Conservation (phyloP, 2,797 vertebrate genomes). For the Anabas testudineus region DNA sequence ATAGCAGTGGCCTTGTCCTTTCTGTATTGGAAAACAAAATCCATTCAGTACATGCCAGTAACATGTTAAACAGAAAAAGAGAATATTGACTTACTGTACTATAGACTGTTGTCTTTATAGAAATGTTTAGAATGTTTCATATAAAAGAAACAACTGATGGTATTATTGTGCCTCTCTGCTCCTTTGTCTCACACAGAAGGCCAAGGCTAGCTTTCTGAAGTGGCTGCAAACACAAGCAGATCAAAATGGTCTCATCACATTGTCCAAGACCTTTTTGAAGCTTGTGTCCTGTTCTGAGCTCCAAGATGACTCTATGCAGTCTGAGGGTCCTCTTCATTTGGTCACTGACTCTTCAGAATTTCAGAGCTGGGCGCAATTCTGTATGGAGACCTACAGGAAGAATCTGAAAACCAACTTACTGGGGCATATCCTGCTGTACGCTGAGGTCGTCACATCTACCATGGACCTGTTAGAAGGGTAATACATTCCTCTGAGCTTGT, state of each 20-base stretch:
- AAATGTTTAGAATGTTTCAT: no score
- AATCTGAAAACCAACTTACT: slow-evolving; percentile 86
- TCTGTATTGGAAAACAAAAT: no score
- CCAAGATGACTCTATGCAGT: slow-evolving; percentile 58
- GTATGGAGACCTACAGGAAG: slow-evolving; percentile 83
- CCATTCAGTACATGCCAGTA: no score
- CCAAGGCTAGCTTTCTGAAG: slow-evolving; percentile 74
- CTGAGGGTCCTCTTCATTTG: slow-evolving; percentile 79
- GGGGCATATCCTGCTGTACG: slow-evolving; percentile 88
- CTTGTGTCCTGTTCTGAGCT: slow-evolving; percentile 70
- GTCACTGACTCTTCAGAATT: slow-evolving; percentile 77
- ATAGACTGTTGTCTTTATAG: no score
- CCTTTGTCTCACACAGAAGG: slow-evolving; percentile 65
- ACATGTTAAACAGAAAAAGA: no score
- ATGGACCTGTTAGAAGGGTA: slow-evolving; percentile 95
- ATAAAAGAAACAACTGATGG: not conserved
- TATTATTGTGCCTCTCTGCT: not conserved
- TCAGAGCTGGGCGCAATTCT: slow-evolving; percentile 84
- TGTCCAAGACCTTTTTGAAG: slow-evolving; percentile 82
- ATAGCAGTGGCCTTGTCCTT: no score
- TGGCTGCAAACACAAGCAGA: slow-evolving; percentile 82
- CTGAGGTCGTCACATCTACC: slow-evolving; percentile 88
- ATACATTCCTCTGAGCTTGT: slow-evolving; percentile 45
- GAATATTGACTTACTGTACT: no score
- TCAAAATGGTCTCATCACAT: slow-evolving; percentile 69